Evolutionary conservation across 1,140 invertebrate species (phyloP), one percentile per base, ranked within the genome.

Genomic region (Orius insidiosus): DNA sequence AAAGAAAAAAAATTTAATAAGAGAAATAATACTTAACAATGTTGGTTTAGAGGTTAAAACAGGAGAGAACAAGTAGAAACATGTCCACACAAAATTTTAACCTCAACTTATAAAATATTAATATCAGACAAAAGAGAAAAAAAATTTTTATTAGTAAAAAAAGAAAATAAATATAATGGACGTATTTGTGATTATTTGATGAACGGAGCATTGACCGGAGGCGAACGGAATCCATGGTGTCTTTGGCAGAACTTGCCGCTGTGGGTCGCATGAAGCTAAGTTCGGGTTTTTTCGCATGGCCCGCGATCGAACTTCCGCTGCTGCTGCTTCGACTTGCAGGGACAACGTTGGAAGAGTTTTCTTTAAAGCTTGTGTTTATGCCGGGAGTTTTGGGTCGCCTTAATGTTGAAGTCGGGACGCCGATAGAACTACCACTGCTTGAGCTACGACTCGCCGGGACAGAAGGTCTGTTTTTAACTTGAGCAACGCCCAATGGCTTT

Each of bases 281-380:
- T 46, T 60, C 66, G 2, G 44, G 36, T 24, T 53, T 50, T 35
- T 45, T 52, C 11, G 11, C 16, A 11, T 30, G 19, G 2, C 18
- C 9, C 24, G 14, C 72, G 7, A 76, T 66, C 46, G 72, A 80
- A 53, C 77, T 80, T 1, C 76, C 76, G 56, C 76, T 79, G 39
- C 76, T 79, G 43, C 75, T 78, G 48, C 75, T 78, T 31, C 78
- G 65, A 45, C 76, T 78, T 0, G 77, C 75, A 0, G 77, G 74
- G 49, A 74, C 70, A 34, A 72, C 68, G 44, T 53, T 67, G 35
- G 49, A 47, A 0, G 52, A 50, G 34, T 60, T 60, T 41, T 67
- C 65, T 41, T 63, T 66, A 46, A 49, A 63, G 52, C 42, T 58
- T 36, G 49, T 63, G 52, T 24, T 65, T 58, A 43, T 46, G n/a